A percentile compares a stretch with the other conserved stretches of the same genome.
phyloP scores from a whole-genome alignment of 1,140 invertebrate genomes.

The Heliconius hewitsoni region DNA sequence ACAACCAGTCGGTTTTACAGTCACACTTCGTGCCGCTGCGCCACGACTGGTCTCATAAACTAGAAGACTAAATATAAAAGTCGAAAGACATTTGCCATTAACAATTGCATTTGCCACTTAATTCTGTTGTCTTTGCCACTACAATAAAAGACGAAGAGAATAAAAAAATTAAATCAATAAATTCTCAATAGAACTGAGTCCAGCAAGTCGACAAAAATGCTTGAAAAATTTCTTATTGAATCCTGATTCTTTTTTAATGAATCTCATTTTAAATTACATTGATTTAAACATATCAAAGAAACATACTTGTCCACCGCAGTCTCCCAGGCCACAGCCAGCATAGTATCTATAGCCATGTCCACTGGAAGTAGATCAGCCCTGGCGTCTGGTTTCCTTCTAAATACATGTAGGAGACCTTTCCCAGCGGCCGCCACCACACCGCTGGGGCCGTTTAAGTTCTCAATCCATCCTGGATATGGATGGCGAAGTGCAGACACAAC shows the following conservation, averaged over 20 bases:
- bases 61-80: no score
- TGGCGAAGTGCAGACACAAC: conserved; percentile 60
- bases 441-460: conserved; percentile 95
- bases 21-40: no score
- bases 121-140: no score
- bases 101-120: no score
- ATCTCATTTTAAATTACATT: not conserved
- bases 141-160: no score
- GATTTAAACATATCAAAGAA: not conserved
- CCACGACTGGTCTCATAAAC: no score
- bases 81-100: no score
- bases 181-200: no score
- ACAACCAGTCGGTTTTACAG: no score
- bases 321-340: conserved; percentile 89
- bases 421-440: conserved; percentile 85
- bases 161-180: no score
- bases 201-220: not conserved
- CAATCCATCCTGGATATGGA: conserved; percentile 88
- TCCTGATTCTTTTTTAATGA: no score
- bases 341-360: conserved; percentile 90
- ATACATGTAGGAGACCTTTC: conserved; percentile 88
- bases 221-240: not conserved
- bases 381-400: conserved; percentile 81
- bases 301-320: conserved; percentile 61
- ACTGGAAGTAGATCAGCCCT: conserved; percentile 89